Evolutionary conservation across 1,140 invertebrate genomes (phyloP).

Genomic region (Sinella curviseta): DNA sequence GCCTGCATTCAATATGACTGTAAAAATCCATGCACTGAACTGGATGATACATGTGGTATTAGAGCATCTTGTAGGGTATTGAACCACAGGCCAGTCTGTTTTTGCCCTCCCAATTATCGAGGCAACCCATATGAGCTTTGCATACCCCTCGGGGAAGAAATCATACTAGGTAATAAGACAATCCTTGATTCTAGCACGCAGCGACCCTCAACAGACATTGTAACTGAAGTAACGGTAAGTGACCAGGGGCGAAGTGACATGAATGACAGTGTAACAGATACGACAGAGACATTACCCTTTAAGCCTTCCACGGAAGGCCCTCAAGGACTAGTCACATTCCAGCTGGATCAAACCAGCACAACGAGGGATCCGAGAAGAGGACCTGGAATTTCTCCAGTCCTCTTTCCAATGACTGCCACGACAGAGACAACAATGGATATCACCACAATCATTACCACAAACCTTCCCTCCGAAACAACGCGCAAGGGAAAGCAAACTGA

Average conservation of each 20-base stretch:
- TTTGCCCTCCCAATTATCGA: constrained; percentile 49
- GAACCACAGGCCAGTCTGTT: constrained; percentile 59
- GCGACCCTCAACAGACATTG: not conserved
- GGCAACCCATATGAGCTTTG: constrained; percentile 49
- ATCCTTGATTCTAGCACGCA: not conserved
- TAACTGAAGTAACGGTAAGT: not conserved
- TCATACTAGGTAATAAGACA: not conserved
- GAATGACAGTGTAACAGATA: not conserved
- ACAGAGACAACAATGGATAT: not conserved
- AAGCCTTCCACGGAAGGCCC: not conserved
- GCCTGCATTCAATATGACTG: constrained; percentile 67
- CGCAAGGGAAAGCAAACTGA: not conserved
- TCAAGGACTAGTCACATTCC: not conserved
- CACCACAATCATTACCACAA: not conserved
- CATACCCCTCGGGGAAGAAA: constrained; percentile 6
- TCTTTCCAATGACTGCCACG: not conserved
- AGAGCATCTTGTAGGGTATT: constrained; percentile 62
- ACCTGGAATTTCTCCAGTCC: not conserved
- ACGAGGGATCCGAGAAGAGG: not conserved
- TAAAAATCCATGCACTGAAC: constrained; percentile 64
- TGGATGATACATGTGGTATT: constrained; percentile 59
- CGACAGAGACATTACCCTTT: not conserved
- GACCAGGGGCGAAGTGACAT: not conserved
- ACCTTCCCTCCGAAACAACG: not conserved
- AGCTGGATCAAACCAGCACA: not conserved